A percentile compares a stretch with the other conserved stretches of the same genome.
phyloP scores from a whole-genome alignment of 2,797 vertebrate species.

The Siniperca undulata region DNA sequence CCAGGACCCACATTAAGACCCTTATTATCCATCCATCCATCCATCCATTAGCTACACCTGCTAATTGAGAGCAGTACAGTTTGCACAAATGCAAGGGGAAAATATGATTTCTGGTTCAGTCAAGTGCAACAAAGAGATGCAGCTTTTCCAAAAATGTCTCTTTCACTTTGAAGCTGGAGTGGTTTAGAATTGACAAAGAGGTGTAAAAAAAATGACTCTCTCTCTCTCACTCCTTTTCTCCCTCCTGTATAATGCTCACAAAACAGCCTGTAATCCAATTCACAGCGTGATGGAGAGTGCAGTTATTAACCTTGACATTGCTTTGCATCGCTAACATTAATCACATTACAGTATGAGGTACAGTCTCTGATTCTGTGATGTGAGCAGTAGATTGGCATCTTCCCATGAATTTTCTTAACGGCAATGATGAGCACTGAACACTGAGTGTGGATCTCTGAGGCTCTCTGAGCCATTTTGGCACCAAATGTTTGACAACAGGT shows the following conservation, averaged over 20 bases:
- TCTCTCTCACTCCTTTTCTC: not conserved
- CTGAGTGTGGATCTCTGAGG: conserved; percentile 8
- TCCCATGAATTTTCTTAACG: not conserved
- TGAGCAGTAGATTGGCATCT: conserved; percentile 20
- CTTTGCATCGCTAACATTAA: conserved; percentile 47
- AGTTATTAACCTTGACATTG: conserved; percentile 58
- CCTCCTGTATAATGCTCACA: conserved; percentile 26
- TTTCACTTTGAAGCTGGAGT: conserved; percentile 49
- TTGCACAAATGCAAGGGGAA: not conserved
- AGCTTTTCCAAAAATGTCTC: conserved; percentile 36
- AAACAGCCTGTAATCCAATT: conserved; percentile 47
- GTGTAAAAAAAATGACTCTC: conserved; percentile 7
- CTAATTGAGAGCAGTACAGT: not conserved
- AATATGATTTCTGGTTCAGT: not conserved
- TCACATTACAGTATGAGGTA: conserved; percentile 53
- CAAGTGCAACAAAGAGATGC: conserved; percentile 29
- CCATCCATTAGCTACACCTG: no score
- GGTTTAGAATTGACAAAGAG: conserved; percentile 38
- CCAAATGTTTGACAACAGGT: conserved; percentile 39
- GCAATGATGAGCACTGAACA: conserved; percentile 7
- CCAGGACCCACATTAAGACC: not conserved
- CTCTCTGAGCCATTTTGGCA: conserved; percentile 54
- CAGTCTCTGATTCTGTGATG: conserved; percentile 30
- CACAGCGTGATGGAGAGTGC: conserved; percentile 42
- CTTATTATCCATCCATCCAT: not conserved